These are phyloP conservation scores for Sorex araneus DNA, from an alignment of 2,113 vertebrate genomes.

Conservation along the genomic window DNA sequence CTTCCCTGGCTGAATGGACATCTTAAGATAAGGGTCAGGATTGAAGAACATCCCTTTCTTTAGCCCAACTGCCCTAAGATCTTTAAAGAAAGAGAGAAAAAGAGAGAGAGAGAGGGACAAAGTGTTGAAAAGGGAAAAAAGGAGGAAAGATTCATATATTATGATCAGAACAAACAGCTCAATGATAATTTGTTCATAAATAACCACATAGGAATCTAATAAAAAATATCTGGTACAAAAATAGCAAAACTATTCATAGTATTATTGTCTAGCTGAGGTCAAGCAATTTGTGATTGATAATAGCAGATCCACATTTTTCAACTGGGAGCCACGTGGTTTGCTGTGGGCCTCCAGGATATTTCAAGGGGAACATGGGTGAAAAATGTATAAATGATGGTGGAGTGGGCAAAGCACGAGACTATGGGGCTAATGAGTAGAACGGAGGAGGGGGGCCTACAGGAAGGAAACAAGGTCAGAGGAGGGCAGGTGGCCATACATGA, in stretches of 20 bases:
- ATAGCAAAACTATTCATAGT: conserved; percentile 34
- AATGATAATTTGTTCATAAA: conserved; percentile 39
- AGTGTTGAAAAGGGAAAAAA: neutral
- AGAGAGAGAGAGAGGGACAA: neutral
- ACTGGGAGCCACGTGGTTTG: too few relatives aligned
- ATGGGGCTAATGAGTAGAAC: too few relatives aligned
- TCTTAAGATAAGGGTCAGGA: conserved; percentile 99
- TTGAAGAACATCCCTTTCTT: conserved; percentile 99
- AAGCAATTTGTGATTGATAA: conserved; percentile 6
- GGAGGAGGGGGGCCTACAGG: too few relatives aligned
- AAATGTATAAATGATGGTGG: too few relatives aligned
- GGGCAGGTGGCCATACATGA: too few relatives aligned
- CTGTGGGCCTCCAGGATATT: too few relatives aligned
- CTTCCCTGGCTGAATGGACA: conserved; percentile 99
- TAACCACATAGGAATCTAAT: conserved; percentile 68
- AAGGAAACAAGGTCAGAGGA: too few relatives aligned
- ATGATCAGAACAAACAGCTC: conserved; percentile 69
- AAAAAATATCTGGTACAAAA: conserved; percentile 60
- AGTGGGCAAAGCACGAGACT: too few relatives aligned
- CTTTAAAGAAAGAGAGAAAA: conserved; percentile 86
- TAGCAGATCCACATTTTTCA: too few relatives aligned
- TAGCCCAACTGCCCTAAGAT: conserved; percentile 95
- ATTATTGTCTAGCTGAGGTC: conserved; percentile 21
- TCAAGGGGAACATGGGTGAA: too few relatives aligned
- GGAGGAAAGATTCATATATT: neutral